These are phyloP conservation scores for Eriocheir sinensis DNA, from an alignment of 1,140 invertebrate genomes.

Conservation along the genomic window DNA sequence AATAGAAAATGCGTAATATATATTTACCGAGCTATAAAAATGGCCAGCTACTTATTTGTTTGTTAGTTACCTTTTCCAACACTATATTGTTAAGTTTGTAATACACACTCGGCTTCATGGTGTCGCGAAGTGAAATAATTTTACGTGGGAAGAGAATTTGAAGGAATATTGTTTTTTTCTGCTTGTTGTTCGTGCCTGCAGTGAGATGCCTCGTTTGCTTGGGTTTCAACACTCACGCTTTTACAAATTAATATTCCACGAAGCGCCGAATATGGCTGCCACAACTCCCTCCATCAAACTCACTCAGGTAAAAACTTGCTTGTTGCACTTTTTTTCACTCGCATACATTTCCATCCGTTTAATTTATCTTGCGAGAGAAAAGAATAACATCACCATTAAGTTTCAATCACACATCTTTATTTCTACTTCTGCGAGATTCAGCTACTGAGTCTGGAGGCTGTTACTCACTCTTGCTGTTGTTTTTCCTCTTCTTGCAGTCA, in stretches of 20 bases:
- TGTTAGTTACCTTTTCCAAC: too few relatives aligned
- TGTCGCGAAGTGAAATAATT: too few relatives aligned
- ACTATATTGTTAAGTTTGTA: too few relatives aligned
- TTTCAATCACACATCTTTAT: neutral
- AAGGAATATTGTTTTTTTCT: too few relatives aligned
- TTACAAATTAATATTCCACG: conserved; percentile 6
- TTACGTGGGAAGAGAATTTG: too few relatives aligned
- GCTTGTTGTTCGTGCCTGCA: neutral
- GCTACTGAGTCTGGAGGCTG: neutral
- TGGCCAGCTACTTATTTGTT: too few relatives aligned
- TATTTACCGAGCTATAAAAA: too few relatives aligned
- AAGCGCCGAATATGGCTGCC: neutral
- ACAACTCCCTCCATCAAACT: neutral
- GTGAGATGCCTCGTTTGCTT: neutral
- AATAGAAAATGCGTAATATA: too few relatives aligned
- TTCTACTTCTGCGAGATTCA: neutral
- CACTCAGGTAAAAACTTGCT: neutral
- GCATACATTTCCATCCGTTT: neutral
- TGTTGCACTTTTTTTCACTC: neutral
- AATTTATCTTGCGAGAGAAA: neutral
- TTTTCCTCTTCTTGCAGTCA: too few relatives aligned
- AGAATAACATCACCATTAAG: too few relatives aligned
- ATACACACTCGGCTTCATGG: too few relatives aligned
- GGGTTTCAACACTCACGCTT: conserved; percentile 13
- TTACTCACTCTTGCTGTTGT: neutral